These are phyloP conservation scores for Mormyrops boulengeri DNA, from an alignment of 2,797 vertebrate species.

Conservation along the genomic window DNA sequence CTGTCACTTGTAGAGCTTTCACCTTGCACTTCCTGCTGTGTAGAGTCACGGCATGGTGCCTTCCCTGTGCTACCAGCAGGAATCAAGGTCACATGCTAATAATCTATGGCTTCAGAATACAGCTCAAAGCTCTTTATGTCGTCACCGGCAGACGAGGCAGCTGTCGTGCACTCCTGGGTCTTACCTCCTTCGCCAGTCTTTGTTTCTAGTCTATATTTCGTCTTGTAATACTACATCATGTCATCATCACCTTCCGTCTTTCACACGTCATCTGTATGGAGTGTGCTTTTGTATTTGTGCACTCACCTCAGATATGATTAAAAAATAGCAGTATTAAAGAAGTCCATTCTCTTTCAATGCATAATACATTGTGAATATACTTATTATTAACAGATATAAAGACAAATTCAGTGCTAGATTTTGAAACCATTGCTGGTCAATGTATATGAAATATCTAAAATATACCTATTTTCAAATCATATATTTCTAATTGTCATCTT, in stretches of 20 bases:
- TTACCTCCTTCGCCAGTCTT: background rate
- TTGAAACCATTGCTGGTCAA: background rate
- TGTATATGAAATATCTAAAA: background rate
- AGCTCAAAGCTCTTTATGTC: background rate
- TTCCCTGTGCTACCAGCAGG: background rate
- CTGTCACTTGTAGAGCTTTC: background rate
- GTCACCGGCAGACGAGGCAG: background rate
- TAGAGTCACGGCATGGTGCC: background rate
- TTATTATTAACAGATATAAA: background rate
- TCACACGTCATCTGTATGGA: too few relatives aligned
- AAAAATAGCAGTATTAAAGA: background rate
- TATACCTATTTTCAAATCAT: background rate
- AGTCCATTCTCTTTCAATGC: background rate
- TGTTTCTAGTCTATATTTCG: background rate
- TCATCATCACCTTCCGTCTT: background rate
- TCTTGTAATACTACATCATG: background rate
- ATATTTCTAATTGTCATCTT: background rate
- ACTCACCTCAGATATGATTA: background rate
- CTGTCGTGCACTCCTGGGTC: background rate
- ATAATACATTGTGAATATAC: background rate
- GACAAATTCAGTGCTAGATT: background rate
- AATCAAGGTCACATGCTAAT: conserved; percentile 2
- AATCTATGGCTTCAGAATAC: background rate
- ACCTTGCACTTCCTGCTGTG: background rate
- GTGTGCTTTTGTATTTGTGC: background rate